Conservation (phyloP, 2,797 vertebrate genomes). For the Lateolabrax maculatus region DNA sequence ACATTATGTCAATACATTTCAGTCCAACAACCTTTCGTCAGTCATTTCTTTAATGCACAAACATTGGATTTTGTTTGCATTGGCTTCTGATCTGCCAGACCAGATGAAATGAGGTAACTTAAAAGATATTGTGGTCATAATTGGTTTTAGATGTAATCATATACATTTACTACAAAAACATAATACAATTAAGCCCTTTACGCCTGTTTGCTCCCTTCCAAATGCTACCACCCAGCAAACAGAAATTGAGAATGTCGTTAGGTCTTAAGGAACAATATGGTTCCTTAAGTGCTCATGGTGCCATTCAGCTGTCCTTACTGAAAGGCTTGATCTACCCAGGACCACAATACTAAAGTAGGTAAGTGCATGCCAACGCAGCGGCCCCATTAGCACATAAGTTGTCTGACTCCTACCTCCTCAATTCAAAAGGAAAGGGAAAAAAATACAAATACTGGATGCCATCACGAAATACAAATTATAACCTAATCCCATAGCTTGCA, state of each 20-base stretch:
- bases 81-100: constrained; percentile 4
- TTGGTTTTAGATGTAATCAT: constrained; percentile 27
- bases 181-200: neutral
- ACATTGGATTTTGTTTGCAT: constrained; percentile 14
- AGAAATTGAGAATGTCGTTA: constrained; percentile 2
- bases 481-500: neutral
- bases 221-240: constrained; percentile 1
- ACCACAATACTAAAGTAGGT: constrained; percentile 3
- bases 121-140: neutral
- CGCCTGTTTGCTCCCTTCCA: neutral
- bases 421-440: neutral
- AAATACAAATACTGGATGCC: neutral
- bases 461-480: neutral
- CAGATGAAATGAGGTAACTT: neutral
- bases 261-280: neutral
- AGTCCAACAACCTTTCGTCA: neutral
- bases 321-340: constrained; percentile 23
- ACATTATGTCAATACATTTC: constrained; percentile 1
- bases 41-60: neutral
- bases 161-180: constrained; percentile 5
- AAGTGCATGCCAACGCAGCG: neutral
- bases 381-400: neutral
- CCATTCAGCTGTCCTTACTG: constrained; percentile 11
- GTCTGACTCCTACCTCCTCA: neutral
- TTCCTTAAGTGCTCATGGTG: constrained; percentile 22